Evolutionary conservation across 2,797 vertebrate genomes (phyloP), one percentile per base, ranked within the genome.

Genomic region (Halcyon smyrnensis): DNA sequence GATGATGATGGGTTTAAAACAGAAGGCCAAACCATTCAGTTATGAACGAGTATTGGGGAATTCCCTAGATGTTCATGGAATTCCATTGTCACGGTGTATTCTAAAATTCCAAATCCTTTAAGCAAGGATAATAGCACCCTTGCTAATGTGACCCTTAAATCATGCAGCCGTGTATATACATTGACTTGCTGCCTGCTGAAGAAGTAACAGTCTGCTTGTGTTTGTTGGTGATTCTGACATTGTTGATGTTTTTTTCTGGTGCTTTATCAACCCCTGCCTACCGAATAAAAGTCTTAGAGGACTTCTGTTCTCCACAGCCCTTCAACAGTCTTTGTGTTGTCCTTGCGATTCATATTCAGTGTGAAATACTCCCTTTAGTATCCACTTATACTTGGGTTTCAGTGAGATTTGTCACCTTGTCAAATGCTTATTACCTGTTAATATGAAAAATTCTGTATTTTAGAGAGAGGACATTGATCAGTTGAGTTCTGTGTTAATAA

Each of bases 401-500:
- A 34, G 39, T 50, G 36, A 60, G 48, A 86, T 51, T 32, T 19
- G 27, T 95, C 74, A 81, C 68, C 76, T 75, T 78, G 76, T 78
- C 45, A 83, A 92, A 59, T 28, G 53, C 59, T 89, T 65, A 74
- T 50, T 73, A 83, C 62, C 71, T 88, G 73, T 53, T 91, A 95
- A 83, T 62, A 20, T 81, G 85, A 91, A 64, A 87, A 93, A 62
- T 43, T 75, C 53, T 68, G 50, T 86, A 37, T 88, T 93, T 90
- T 46, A 71, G 36, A 76, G 80, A 67, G 59, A 79, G 37, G 6
- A 30, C 78, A 76, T 54, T 76, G 92, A 90, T 97, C 86, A 67
- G 36, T 89, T 73, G 56, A 79, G 56, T 93, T 94, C 87, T 65
- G 30, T 76, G 78, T 93, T 92, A 84, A 84, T 93, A 94, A 80